phyloP scores from a whole-genome alignment of 2,888 invertebrate genomes.

The Eudemis profundana region DNA sequence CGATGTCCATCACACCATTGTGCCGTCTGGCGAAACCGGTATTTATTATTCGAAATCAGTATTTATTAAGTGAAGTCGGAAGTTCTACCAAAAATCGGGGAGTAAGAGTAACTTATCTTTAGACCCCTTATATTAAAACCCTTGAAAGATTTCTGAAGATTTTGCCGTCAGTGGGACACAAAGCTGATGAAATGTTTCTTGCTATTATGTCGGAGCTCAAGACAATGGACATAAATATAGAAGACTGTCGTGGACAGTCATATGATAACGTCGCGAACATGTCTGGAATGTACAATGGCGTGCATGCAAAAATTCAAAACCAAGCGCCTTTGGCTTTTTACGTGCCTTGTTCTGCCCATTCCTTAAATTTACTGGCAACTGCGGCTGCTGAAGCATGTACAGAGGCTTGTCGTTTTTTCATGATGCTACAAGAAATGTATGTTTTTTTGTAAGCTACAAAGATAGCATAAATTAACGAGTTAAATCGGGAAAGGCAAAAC shows the following conservation, averaged over 20 bases:
- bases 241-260: slow-evolving; percentile 46
- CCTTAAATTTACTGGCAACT: slow-evolving; percentile 47
- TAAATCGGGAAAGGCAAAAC: slow-evolving; percentile 44
- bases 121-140: too few relatives aligned
- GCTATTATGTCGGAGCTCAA: slow-evolving; percentile 22
- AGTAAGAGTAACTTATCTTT: too few relatives aligned
- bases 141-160: slow-evolving; percentile 42
- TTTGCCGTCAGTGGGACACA: slow-evolving; percentile 47
- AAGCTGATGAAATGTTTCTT: slow-evolving; percentile 35
- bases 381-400: slow-evolving; percentile 46
- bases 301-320: slow-evolving; percentile 42
- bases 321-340: slow-evolving; percentile 39
- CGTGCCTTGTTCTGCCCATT: slow-evolving; percentile 45
- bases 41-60: too few relatives aligned
- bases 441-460: slow-evolving; percentile 35
- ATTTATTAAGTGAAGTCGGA: too few relatives aligned
- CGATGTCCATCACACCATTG: too few relatives aligned
- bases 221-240: slow-evolving; percentile 33
- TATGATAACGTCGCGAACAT: slow-evolving; percentile 48
- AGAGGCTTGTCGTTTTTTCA: slow-evolving; percentile 48
- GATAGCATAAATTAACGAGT: slow-evolving; percentile 25
- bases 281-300: slow-evolving; percentile 44
- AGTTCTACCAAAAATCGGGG: too few relatives aligned
- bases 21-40: too few relatives aligned
- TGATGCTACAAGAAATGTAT: slow-evolving; percentile 47